Evolutionary conservation across 2,113 vertebrate species (phyloP).

Genomic region (Hyperoodon ampullatus): DNA sequence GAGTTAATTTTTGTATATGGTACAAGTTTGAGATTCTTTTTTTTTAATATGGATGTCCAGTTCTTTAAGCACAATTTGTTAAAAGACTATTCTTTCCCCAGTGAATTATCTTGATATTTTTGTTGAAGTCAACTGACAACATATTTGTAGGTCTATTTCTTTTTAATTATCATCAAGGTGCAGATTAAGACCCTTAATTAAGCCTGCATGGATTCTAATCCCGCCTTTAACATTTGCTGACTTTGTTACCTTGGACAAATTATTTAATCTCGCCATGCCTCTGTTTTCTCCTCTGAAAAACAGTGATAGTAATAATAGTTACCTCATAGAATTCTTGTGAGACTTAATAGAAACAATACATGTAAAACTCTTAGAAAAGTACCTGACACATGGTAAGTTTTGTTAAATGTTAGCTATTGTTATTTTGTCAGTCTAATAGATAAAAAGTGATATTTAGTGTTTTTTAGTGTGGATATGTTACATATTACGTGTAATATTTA

Average conservation of each 20-base stretch:
- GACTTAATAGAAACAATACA: not conserved
- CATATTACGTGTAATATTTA: not conserved
- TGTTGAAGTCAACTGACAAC: not conserved
- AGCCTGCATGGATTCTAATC: not conserved
- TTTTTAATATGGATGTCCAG: not conserved
- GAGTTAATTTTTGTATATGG: not conserved
- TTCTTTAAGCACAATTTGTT: not conserved
- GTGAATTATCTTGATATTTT: not conserved
- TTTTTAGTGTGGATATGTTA: not conserved
- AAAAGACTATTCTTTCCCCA: not conserved
- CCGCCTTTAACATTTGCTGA: not conserved
- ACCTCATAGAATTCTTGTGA: not conserved
- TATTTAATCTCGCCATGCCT: not conserved
- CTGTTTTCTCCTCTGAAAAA: conserved; percentile 26
- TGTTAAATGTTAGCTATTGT: not conserved
- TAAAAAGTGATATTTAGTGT: not conserved
- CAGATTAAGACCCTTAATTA: conserved; percentile 6
- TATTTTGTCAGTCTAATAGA: conserved; percentile 12
- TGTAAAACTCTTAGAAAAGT: conserved; percentile 1
- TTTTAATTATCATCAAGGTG: not conserved
- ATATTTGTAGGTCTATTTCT: not conserved
- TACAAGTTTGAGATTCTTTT: not conserved
- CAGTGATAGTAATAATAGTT: not conserved
- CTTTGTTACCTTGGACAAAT: not conserved
- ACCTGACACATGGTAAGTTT: not conserved